Conservation (phyloP, 37 sponge, comb jelly and placozoan genomes). For the Diacarnus erythraeanus region DNA sequence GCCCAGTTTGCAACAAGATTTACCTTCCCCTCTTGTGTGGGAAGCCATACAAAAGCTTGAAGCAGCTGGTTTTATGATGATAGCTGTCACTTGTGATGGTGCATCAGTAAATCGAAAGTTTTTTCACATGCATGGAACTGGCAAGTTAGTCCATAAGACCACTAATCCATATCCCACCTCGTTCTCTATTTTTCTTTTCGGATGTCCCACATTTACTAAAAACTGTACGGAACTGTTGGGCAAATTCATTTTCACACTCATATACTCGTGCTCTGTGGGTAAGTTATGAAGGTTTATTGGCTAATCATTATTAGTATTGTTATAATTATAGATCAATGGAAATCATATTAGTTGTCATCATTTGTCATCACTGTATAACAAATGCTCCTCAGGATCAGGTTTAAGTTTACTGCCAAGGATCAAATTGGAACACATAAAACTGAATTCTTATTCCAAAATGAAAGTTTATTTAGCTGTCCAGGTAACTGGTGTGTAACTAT, state of each 20-base stretch:
- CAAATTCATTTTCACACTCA: not conserved
- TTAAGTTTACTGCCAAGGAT: not conserved
- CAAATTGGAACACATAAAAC: not conserved
- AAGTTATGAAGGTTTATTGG: too few species aligned
- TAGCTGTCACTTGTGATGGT: not conserved
- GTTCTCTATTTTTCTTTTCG: not conserved
- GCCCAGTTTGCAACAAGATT: too few species aligned
- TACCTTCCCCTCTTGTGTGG: too few species aligned
- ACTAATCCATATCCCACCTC: not conserved
- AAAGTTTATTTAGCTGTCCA: not conserved
- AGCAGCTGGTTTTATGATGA: not conserved
- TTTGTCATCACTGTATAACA: too few species aligned
- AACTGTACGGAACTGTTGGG: not conserved
- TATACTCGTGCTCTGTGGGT: too few species aligned
- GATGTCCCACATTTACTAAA: not conserved
- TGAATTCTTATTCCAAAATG: not conserved
- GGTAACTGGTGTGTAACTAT: too few species aligned
- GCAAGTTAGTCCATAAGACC: not conserved
- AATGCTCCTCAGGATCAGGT: too few species aligned
- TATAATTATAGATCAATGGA: too few species aligned
- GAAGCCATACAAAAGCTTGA: not conserved
- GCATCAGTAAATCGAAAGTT: not conserved
- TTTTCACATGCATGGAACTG: not conserved
- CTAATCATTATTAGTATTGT: too few species aligned
- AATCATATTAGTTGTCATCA: too few species aligned